Evolutionary conservation across 2,113 vertebrate genomes (phyloP).

Genomic region (Phainopepla nitens): DNA sequence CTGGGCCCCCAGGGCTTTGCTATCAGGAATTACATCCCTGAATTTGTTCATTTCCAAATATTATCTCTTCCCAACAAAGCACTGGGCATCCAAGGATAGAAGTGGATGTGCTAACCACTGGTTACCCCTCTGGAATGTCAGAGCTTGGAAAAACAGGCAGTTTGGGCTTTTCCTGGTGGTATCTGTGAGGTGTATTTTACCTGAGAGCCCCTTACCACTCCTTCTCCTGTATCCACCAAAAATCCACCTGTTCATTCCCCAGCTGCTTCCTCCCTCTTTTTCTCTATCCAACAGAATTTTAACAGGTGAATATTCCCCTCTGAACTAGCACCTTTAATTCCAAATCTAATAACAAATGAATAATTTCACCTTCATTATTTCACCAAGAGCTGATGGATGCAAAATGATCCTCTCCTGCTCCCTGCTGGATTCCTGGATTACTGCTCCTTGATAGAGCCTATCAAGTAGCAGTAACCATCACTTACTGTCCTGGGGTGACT

Average conservation of each 20-base stretch:
- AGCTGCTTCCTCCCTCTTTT: neutral
- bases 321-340: neutral
- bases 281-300: neutral
- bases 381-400: neutral
- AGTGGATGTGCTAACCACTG: neutral
- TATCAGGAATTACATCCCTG: neutral
- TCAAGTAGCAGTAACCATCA: neutral
- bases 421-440: neutral
- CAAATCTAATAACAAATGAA: neutral
- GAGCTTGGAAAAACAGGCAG: neutral
- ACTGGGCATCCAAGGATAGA: neutral
- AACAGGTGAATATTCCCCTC: neutral
- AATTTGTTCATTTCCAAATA: neutral
- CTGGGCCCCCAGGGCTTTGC: neutral
- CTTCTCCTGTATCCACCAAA: neutral
- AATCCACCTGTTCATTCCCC: neutral
- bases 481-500: neutral
- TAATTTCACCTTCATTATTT: neutral
- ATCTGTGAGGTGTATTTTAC: rapidly evolving
- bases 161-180: neutral
- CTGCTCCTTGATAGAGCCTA: neutral
- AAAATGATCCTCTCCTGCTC: neutral
- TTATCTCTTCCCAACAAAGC: neutral
- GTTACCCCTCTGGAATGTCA: neutral
- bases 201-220: neutral